Evolutionary conservation across 1,140 invertebrate genomes (phyloP), one percentile per base, ranked within the genome.

Genomic region (Tetragnatha versicolor): DNA sequence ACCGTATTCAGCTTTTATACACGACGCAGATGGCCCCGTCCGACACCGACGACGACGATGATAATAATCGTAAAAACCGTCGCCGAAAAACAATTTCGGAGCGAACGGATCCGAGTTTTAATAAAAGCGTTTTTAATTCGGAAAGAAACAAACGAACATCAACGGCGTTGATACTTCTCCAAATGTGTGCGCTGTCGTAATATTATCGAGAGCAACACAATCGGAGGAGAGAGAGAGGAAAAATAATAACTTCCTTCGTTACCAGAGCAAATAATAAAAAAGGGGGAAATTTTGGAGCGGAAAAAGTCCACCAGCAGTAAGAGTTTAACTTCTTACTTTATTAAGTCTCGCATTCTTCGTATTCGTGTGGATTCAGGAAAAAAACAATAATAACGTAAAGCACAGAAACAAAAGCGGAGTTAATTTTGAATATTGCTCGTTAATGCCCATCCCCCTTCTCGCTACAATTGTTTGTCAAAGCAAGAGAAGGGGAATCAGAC

Each of bases 351-450:
- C 63, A 66, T 66, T 66, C 33, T 9, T 14, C 20, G 25, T 47
- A 29, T 37, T 29, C n/a, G 12, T 53, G 17, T 22, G 9, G 17
- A 20, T 20, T 53, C 17, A 53, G 49, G 12, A 22, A 53, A n/a
- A n/a, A 22, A n/a, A 53, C 17, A 7, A 53, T 20, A 12, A 22
- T 17, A 53, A n/a, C 25, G 12, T 53, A 12, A 42, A 42, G 17
- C 7, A 42, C 7, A 17, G 39, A 17, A 42, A 42, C 17, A 17
- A 17, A 42, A 31, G n/a, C 20, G 27, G 42, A 66, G 63, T 66
- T 66, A 66, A 66, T 66, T 66, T 66, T 49, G 63, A 49, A 66
- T 66, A 66, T 66, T 66, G 63, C 63, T 66, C 63, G 63, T 66
- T 66, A 66, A 66, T 66, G 63, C 20, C 17, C 25, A 2, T 22